Conservation (phyloP, 1,140 invertebrate species). For the Camponotus pennsylvanicus region DNA sequence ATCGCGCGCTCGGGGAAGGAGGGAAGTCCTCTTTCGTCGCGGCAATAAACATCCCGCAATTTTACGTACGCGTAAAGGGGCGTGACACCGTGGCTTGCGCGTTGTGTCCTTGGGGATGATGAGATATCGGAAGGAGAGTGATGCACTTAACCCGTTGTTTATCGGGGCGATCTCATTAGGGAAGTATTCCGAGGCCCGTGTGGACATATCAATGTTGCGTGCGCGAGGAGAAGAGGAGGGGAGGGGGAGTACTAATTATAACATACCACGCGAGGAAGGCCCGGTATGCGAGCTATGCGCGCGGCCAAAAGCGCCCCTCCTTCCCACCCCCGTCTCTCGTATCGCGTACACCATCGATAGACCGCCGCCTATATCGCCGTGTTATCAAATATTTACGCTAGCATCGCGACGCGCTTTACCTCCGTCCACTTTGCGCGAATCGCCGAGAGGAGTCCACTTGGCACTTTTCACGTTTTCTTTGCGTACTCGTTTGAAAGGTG, state of each 20-base stretch:
- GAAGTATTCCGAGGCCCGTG: conserved; percentile 73
- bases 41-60: neutral
- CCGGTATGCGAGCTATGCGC: conserved; percentile 75
- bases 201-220: conserved; percentile 77
- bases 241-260: conserved; percentile 75
- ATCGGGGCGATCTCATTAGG: conserved; percentile 74
- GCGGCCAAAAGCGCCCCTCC: conserved; percentile 48
- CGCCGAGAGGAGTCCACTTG: neutral
- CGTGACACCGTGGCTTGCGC: neutral
- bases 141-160: conserved; percentile 72
- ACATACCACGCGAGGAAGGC: conserved; percentile 77
- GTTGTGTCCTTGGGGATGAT: too few species aligned
- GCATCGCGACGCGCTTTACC: neutral
- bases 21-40: neutral
- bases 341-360: conserved; percentile 4
- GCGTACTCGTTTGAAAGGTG: conserved; percentile 24
- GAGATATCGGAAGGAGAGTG: too few species aligned
- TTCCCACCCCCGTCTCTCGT: neutral
- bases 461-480: neutral
- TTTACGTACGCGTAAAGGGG: too few species aligned
- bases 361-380: conserved; percentile 35
- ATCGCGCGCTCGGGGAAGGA: neutral
- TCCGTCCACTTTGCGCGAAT: conserved; percentile 9
- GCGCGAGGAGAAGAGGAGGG: conserved; percentile 30
- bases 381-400: conserved; percentile 73